These are phyloP conservation scores for Reticulitermes lucifugus DNA, from an alignment of 2,888 invertebrate genomes.

Conservation along the genomic window DNA sequence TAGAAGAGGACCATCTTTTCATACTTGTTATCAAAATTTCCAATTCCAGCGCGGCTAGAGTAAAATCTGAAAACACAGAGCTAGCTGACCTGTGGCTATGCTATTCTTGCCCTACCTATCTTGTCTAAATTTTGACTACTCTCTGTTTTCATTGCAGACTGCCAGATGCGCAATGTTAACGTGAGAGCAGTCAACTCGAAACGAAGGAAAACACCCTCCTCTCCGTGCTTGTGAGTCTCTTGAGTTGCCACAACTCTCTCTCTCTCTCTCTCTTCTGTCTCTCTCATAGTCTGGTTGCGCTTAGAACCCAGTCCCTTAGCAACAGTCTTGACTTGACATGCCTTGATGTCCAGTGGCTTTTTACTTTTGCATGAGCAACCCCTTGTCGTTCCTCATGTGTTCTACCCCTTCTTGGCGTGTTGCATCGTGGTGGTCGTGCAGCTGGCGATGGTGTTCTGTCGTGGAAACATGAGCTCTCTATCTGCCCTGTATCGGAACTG, in stretches of 20 bases:
- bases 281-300: constrained; percentile 53
- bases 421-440: constrained; percentile 48
- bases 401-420: constrained; percentile 40
- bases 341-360: constrained; percentile 55
- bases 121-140: constrained; percentile 63
- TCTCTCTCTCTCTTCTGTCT: constrained; percentile 57
- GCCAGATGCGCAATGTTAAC: constrained; percentile 81
- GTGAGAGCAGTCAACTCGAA: constrained; percentile 78
- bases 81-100: constrained; percentile 40
- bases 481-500: background rate
- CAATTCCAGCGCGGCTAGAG: constrained; percentile 17
- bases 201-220: constrained; percentile 75
- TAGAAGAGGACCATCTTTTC: background rate
- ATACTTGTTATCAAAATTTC: constrained; percentile 1
- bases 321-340: constrained; percentile 53
- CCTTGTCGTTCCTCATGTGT: constrained; percentile 35
- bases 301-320: constrained; percentile 53
- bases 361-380: constrained; percentile 53
- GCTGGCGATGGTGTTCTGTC: constrained; percentile 12
- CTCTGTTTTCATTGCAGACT: constrained; percentile 81
- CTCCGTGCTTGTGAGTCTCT: constrained; percentile 76
- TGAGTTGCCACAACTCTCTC: constrained; percentile 58
- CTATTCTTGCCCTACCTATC: constrained; percentile 36
- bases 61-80: constrained; percentile 16
- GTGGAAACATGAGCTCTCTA: background rate